Conservation (phyloP, 2,888 invertebrate species). For the Vannuccia rotundouncinata region DNA sequence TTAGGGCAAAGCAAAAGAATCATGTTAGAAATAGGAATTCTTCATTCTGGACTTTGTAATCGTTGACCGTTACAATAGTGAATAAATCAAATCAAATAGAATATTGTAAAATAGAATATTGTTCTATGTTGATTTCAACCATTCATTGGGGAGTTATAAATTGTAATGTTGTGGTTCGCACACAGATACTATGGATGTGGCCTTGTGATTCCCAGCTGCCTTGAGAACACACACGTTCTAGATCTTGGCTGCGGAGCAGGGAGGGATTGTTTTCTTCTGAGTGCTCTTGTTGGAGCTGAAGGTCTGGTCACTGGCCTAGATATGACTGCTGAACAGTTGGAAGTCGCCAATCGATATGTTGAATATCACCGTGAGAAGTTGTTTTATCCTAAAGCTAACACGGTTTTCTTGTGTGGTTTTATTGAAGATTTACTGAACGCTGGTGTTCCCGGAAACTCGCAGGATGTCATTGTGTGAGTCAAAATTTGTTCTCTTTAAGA, state of each 20-base stretch:
- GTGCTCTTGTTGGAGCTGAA: conserved; percentile 47
- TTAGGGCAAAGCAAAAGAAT: no score
- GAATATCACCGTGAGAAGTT: conserved; percentile 48
- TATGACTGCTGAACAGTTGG: conserved; percentile 52
- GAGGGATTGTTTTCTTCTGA: conserved; percentile 48
- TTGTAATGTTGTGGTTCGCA: no score
- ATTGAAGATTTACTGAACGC: conserved; percentile 47
- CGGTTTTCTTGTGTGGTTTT: conserved; percentile 48
- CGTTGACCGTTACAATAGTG: no score
- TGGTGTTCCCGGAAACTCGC: conserved; percentile 45
- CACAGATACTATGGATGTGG: conserved; percentile 53
- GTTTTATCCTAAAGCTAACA: conserved; percentile 46
- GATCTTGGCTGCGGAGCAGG: conserved; percentile 51
- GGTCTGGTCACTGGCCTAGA: conserved; percentile 49
- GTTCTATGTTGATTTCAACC: no score
- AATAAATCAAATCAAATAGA: no score
- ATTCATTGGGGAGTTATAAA: no score
- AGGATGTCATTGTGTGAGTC: conserved; percentile 49
- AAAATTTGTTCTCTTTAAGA: no score
- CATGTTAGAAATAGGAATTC: no score
- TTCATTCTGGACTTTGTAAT: no score
- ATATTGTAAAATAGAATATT: no score
- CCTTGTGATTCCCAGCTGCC: conserved; percentile 47
- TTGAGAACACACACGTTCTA: conserved; percentile 46
- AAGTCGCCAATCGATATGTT: conserved; percentile 46